phyloP scores from a whole-genome alignment of 2,797 vertebrate species.

The Siniperca obscura region DNA sequence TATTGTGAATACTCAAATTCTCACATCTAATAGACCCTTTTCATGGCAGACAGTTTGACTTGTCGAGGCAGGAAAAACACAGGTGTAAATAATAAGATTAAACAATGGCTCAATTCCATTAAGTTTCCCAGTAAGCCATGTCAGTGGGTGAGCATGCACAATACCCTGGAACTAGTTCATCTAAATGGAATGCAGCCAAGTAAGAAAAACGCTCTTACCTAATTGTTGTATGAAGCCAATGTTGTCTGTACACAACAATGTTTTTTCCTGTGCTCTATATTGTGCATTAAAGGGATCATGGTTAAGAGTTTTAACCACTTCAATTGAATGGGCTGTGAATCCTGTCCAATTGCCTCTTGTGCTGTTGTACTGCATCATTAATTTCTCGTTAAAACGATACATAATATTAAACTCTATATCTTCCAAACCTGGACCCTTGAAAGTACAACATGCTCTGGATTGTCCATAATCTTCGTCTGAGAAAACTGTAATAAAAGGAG shows the following conservation, averaged over 20 bases:
- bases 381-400: background rate
- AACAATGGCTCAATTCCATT: too few relatives aligned
- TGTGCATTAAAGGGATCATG: background rate
- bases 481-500: constrained; percentile 13
- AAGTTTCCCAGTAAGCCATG: too few relatives aligned
- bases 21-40: too few relatives aligned
- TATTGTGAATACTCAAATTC: too few relatives aligned
- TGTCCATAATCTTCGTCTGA: constrained; percentile 23
- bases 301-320: accelerated
- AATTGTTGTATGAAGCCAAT: accelerated
- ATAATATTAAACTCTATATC: background rate
- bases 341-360: constrained; percentile 51
- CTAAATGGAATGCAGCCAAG: too few relatives aligned
- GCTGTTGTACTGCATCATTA: constrained; percentile 43
- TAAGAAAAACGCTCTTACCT: constrained; percentile 11
- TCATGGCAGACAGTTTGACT: too few relatives aligned
- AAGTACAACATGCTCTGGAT: constrained; percentile 19
- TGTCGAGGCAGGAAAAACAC: too few relatives aligned
- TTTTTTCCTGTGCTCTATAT: background rate
- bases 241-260: accelerated
- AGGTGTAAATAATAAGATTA: too few relatives aligned
- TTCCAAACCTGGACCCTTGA: background rate
- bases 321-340: background rate
- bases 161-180: too few relatives aligned
- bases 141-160: too few relatives aligned